phyloP scores from a whole-genome alignment of 2,113 vertebrate species.

The Edolisoma coerulescens region DNA sequence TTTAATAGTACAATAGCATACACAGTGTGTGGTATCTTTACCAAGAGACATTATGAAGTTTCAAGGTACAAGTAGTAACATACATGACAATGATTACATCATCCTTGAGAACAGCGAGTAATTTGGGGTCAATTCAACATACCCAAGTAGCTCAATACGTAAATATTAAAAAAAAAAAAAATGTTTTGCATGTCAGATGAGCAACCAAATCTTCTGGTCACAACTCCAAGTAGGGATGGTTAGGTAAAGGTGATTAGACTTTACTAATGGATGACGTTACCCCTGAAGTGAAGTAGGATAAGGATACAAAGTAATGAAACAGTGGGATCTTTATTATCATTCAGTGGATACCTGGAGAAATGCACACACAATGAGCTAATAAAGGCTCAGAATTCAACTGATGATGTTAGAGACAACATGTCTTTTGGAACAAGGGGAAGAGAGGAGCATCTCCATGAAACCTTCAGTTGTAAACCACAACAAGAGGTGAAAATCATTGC shows the following conservation, averaged over 20 bases:
- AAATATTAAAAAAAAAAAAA: neutral
- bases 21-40: neutral
- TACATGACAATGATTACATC: neutral
- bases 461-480: neutral
- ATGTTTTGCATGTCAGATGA: neutral
- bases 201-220: neutral
- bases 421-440: neutral
- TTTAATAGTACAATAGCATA: neutral
- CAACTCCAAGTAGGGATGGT: neutral
- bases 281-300: neutral
- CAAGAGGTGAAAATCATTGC: neutral
- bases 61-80: neutral
- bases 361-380: neutral
- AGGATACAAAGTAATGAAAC: neutral
- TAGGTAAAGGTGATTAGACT: neutral
- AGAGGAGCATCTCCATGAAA: neutral
- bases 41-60: neutral
- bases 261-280: neutral
- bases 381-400: neutral
- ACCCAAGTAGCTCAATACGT: neutral
- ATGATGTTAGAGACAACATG: neutral
- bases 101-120: neutral
- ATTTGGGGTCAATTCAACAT: neutral
- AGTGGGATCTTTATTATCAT: neutral
- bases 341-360: neutral